Evolutionary conservation across 2,797 vertebrate species (phyloP), one percentile per base, ranked within the genome.

Genomic region (Cacajao melanocephalus): DNA sequence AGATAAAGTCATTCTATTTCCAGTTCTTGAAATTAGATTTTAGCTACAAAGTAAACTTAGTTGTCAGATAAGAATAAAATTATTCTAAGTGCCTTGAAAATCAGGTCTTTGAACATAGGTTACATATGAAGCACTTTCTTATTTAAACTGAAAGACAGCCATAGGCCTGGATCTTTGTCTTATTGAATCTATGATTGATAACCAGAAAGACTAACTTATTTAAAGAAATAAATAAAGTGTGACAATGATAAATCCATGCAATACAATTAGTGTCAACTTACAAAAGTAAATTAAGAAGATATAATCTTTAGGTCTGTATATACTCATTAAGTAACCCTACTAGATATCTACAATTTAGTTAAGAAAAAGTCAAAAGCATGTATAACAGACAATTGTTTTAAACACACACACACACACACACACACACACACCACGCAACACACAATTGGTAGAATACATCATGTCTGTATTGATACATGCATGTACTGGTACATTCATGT

Each of bases 1-100:
- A 90, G 20, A 72, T 70, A 84, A 55, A 55, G 55, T 70, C 39
- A 86, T 67, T 80, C 17, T 90, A 52, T 20, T 90, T 83, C 52
- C 22, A 75, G 3, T 84, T 76, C 92, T 80, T 81, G 24, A 75
- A 93, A 41, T 87, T n/a, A 88, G 7, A 80, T 4, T 80, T 94
- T 10, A 81, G 36, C 57, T 73, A 39, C 22, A 95, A 90, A 88
- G 7, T 96, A 41, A 89, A 73, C 7, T 86, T 70, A 85, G 75
- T 57, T 94, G 52, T 88, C 20, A 67, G 44, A 75, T 64, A 79
- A 84, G 55, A 97, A 93, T 78, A n/a, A 82, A 67, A 61, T 86
- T 17, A 94, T 90, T 88, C 48, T 73, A 96, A 89, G 33, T 44
- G 10, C 5, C 61, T 96, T 80, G 24, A 55, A 58, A 12, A 88